Percentiles rank a stretch among this genome's conserved stretches.
phyloP scores from a whole-genome alignment of 1,140 invertebrate genomes.

The Mesaphorura yosii region DNA sequence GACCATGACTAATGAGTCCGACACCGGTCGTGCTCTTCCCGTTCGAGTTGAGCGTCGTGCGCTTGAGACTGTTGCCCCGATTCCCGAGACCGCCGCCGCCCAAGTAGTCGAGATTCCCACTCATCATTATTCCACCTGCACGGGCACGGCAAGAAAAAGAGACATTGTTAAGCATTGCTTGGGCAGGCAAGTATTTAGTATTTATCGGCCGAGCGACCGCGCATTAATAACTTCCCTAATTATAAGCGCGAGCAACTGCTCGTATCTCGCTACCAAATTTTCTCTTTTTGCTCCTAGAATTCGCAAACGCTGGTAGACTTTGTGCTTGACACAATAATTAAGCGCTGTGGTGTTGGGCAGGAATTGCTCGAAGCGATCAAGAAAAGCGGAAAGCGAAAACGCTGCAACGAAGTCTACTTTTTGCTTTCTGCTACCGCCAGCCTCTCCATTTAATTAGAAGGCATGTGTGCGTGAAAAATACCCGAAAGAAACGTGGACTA shows the following conservation, averaged over 20 bases:
- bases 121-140: slow-evolving; percentile 72
- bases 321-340: not conserved
- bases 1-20: slow-evolving; percentile 45
- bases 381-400: no score
- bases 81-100: slow-evolving; percentile 41
- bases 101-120: slow-evolving; percentile 71
- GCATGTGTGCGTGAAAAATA: no score
- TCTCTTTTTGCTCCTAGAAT: not conserved
- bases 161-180: not conserved
- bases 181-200: not conserved
- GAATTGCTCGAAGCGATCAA: no score
- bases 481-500: no score
- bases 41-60: slow-evolving; percentile 52
- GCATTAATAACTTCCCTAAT: not conserved
- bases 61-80: slow-evolving; percentile 71
- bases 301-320: not conserved
- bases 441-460: no score
- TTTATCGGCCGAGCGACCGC: not conserved
- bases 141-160: slow-evolving; percentile 38
- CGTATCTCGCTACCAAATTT: no score
- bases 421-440: no score
- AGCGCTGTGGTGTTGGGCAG: no score
- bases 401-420: no score
- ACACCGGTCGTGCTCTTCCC: slow-evolving; percentile 42
- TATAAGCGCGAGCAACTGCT: no score